Evolutionary conservation across 2,797 vertebrate genomes (phyloP), one percentile per base, ranked within the genome.

Genomic region (Leucoraja ocellata): DNA sequence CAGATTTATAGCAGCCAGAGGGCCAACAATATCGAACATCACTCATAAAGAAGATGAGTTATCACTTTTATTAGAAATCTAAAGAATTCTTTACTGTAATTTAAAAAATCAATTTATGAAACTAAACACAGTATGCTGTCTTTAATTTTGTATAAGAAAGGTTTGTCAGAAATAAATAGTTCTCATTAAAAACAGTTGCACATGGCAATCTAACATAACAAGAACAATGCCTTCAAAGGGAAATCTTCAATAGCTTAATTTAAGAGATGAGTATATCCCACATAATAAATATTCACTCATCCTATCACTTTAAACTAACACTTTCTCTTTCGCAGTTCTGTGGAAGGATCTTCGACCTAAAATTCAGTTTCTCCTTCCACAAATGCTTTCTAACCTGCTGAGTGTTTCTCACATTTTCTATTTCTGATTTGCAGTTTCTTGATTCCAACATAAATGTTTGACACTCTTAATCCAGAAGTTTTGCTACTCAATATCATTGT

Each of bases 231-330:
- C n/a, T 8, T 3, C 71, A 73, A 73, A 73, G 21, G 28, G 32
- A 88, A 88, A 21, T n/a, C 28, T 88, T 88, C n/a, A 88, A 65
- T 9, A 68, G n/a, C n/a, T 88, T 16, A 68, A 88, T 16, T 86
- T 65, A 18, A 14, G 2, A 68, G 7, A 65, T 46, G 18, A 68
- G 14, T 3, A 88, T 36, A 46, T 88, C n/a, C 58, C 16, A 65
- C 16, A n/a, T 36, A 73, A 73, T 68, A 68, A 68, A 68, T 16
- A 11, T 0, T 1, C 1, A 46, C 46, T 46, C 46, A 46, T 46
- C 46, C 46, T 46, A 46, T 46, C 46, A 46, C 46, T 46, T 46
- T 46, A 46, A 46, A 46, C 46, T 46, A 46, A 46, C 46, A 4
- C 23, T 73, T 73, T 73, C 71, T 73, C 71, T 73, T 73, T 73